Conservation (phyloP, 2,797 vertebrate genomes). For the Sebastes alutus region DNA sequence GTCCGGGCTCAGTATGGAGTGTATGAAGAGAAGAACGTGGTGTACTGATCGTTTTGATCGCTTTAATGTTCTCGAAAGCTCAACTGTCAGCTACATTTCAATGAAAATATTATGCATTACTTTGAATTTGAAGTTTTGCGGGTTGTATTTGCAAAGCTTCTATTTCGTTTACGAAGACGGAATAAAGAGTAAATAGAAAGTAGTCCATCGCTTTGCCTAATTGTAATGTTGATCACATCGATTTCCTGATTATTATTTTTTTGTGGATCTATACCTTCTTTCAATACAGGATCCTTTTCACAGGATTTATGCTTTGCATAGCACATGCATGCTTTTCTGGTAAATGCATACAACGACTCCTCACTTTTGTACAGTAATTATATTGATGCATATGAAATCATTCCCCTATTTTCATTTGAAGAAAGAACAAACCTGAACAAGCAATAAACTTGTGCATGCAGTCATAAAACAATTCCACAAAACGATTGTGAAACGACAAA, state of each 20-base stretch:
- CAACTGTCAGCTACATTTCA: neutral
- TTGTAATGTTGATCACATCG: neutral
- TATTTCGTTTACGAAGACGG: neutral
- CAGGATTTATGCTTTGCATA: neutral
- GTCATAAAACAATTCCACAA: neutral
- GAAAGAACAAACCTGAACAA: neutral
- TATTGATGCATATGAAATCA: neutral
- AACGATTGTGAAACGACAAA: neutral
- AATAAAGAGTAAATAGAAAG: neutral
- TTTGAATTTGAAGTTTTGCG: neutral
- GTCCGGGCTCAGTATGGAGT: conserved; percentile 27
- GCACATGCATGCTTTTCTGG: neutral
- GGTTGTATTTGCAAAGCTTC: neutral
- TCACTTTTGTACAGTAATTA: neutral
- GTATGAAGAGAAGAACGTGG: conserved; percentile 30
- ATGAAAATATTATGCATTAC: neutral
- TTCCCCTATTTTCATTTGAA: neutral
- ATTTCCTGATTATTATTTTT: neutral
- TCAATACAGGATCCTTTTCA: neutral
- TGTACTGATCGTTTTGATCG: conserved; percentile 38
- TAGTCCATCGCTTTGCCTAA: neutral
- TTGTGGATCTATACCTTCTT: neutral
- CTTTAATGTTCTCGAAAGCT: neutral
- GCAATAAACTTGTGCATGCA: neutral
- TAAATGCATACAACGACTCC: neutral